These are phyloP conservation scores for Leptopilina clavipes DNA, from an alignment of 1,140 invertebrate genomes.

Conservation along the genomic window DNA sequence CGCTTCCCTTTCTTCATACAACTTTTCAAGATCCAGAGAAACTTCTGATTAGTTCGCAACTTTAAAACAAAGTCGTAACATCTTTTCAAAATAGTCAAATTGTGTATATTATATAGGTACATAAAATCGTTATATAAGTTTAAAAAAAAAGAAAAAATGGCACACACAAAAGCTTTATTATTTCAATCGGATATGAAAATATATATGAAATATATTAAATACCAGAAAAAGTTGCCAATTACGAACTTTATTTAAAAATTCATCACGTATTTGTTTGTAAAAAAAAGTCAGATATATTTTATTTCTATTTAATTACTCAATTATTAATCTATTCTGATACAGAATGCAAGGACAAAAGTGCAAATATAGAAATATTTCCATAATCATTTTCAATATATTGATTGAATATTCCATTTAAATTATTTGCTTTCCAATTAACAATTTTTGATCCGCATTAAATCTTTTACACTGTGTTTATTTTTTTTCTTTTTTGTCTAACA, in stretches of 20 bases:
- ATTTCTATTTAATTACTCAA: too few species aligned
- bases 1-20: slow-evolving; percentile 15
- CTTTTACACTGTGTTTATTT: not conserved
- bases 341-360: not conserved
- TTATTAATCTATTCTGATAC: not conserved
- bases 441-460: not conserved
- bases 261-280: too few species aligned
- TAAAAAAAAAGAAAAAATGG: too few species aligned
- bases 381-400: not conserved
- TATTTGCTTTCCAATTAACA: not conserved
- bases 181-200: too few species aligned
- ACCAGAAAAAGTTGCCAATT: too few species aligned
- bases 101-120: too few species aligned
- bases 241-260: too few species aligned
- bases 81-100: slow-evolving; percentile 21
- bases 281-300: too few species aligned
- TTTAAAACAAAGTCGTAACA: slow-evolving; percentile 3
- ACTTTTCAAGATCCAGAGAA: not conserved
- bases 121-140: too few species aligned
- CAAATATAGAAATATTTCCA: not conserved
- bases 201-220: too few species aligned
- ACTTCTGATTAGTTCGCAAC: slow-evolving; percentile 31
- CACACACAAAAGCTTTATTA: too few species aligned
- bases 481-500: not conserved
- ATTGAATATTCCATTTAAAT: not conserved